Conservation (phyloP, 1,140 invertebrate species). For the Bombus superbus region DNA sequence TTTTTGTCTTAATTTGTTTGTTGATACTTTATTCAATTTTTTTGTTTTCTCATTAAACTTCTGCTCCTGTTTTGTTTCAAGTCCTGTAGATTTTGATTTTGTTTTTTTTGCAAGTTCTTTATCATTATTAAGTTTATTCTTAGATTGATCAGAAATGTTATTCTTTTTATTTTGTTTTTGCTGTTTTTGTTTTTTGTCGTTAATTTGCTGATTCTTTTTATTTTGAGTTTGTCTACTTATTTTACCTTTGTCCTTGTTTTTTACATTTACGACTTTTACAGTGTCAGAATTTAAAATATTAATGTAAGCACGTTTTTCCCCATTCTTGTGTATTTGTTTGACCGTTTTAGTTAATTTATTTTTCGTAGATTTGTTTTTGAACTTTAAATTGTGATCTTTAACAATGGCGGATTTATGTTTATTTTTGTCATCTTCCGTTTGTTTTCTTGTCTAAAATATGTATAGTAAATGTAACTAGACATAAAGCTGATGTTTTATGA, state of each 20-base stretch:
- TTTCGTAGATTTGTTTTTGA: slow-evolving; percentile 11
- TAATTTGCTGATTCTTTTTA: not conserved
- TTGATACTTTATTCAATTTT: not conserved
- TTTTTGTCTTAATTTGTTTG: not conserved
- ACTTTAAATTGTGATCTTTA: slow-evolving; percentile 5
- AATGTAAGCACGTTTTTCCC: not conserved
- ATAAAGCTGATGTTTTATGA: not conserved
- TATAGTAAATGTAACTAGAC: not conserved
- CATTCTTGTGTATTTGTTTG: slow-evolving; percentile 3
- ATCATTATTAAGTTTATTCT: not conserved
- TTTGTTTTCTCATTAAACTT: not conserved
- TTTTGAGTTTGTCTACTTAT: not conserved
- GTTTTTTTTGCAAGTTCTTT: not conserved
- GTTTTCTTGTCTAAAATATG: slow-evolving; percentile 24
- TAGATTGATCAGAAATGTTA: not conserved
- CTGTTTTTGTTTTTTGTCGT: not conserved
- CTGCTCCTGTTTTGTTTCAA: not conserved
- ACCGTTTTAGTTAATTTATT: slow-evolving; percentile 3
- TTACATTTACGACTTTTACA: not conserved
- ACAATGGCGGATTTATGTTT: slow-evolving; percentile 4
- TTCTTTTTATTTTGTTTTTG: not conserved
- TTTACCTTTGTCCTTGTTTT: not conserved
- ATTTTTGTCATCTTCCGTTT: not conserved
- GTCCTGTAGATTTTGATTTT: not conserved
- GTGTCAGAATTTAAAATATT: slow-evolving; percentile 4